Evolutionary conservation across 2,113 vertebrate species (phyloP), one percentile per base, ranked within the genome.

Genomic region (Coturnix japonica): DNA sequence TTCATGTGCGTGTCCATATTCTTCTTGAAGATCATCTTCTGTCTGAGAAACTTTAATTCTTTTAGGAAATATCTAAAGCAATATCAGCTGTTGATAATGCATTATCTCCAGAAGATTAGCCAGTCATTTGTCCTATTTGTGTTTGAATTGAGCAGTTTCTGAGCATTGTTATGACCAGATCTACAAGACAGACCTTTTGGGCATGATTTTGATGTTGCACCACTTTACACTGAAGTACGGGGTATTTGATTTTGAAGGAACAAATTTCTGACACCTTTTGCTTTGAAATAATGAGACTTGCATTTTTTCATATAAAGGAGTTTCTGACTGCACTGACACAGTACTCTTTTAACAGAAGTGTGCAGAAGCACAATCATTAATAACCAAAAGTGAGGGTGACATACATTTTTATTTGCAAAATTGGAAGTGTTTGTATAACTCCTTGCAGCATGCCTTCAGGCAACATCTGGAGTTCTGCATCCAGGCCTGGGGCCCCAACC

Each of bases 51-150:
- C 5, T 13, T 54, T 7, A 4, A 3, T 31, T 28, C 25, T 56
- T 31, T 13, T 64, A 61, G 44, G 49, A 81, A 44, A 44, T 64
- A 17, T 70, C 28, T 33, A 37, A 67, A 74, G 11, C 14, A 19
- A 11, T 61, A 33, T 33, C 17, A 7, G 4, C 33, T 60, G 8
- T 9, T 51, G n/a, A 17, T 13, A 56, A 28, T 25, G 18, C 8
- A 22, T 54, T 63, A 19, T 14, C 7, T 21, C 17, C 60, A 19
- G 37, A 59, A 77, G 30, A 9, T 33, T 37, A 69, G 4, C 25
- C 23, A 43, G 30, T 11, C 0, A 1, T 6, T 67, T 47, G 28
- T 37, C 6, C 3, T 63, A 2, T 1, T 59, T 33, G 13, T 28
- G 12, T 49, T 73, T 85, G 30, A 54, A 14, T 12, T 21, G 20